A percentile compares a stretch with the other conserved stretches of the same genome.
Conservation (phyloP, 2,113 vertebrate species). For the Mastomys natalensis region DNA sequence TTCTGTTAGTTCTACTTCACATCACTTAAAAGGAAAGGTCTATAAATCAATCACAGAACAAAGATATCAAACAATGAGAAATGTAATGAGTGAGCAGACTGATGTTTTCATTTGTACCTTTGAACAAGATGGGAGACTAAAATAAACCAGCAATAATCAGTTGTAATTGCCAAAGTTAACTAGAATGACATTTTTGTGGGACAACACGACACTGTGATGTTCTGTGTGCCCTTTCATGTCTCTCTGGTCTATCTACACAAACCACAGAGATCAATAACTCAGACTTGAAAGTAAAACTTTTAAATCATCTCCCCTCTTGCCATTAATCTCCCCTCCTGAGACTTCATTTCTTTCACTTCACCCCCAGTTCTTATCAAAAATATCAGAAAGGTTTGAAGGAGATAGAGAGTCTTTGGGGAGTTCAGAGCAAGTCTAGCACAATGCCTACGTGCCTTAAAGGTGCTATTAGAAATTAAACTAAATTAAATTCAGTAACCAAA, state of each 20-base stretch:
- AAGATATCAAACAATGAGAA: constrained; percentile 63
- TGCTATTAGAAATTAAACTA: constrained; percentile 10
- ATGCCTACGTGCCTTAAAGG: background rate
- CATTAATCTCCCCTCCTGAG: constrained; percentile 21
- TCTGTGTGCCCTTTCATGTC: constrained; percentile 56
- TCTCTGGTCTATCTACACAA: constrained; percentile 40
- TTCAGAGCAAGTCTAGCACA: background rate
- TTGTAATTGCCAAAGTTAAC: constrained; percentile 50
- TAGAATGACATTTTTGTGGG: constrained; percentile 46
- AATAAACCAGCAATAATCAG: constrained; percentile 37
- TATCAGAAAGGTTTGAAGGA: background rate
- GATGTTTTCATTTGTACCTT: constrained; percentile 30
- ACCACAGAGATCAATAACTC: constrained; percentile 64
- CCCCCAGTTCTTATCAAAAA: constrained; percentile 9
- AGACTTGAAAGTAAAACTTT: constrained; percentile 61
- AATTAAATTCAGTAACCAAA: constrained; percentile 7
- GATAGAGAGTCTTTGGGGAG: background rate
- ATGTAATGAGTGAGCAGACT: constrained; percentile 11
- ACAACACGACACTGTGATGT: constrained; percentile 43
- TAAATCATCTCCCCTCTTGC: background rate
- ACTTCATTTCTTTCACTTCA: background rate
- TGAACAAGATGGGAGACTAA: constrained; percentile 37
- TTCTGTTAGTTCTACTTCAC: constrained; percentile 58
- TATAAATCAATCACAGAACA: constrained; percentile 57
- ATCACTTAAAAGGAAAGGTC: constrained; percentile 61